Conservation (phyloP, 2,888 invertebrate species). For the Thymelicus acteon region DNA sequence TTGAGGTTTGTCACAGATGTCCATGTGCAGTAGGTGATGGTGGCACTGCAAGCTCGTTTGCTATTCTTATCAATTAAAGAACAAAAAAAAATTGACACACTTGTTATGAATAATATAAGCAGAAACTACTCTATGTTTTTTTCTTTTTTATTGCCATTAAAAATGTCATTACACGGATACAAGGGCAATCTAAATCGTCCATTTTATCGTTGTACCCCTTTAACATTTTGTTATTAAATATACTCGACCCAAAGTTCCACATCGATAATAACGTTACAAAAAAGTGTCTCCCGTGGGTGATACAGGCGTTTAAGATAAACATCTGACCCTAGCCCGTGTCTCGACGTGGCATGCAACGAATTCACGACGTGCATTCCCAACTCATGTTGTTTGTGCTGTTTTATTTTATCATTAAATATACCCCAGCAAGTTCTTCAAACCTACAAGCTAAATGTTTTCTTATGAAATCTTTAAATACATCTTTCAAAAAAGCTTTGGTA, state of each 20-base stretch:
- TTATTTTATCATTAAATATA: slow-evolving; percentile 59
- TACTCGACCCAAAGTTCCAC: slow-evolving; percentile 64
- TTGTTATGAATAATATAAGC: too few relatives aligned
- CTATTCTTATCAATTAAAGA: too few relatives aligned
- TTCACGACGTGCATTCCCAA: slow-evolving; percentile 76
- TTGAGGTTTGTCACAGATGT: too few relatives aligned
- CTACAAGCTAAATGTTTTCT: slow-evolving; percentile 17
- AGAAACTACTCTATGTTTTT: too few relatives aligned
- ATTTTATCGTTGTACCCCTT: slow-evolving; percentile 15
- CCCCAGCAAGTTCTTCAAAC: slow-evolving; percentile 39
- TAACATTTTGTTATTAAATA: slow-evolving; percentile 26
- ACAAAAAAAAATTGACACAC: too few relatives aligned
- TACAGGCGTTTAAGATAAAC: slow-evolving; percentile 83
- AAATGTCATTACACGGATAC: slow-evolving; percentile 3
- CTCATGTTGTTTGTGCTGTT: slow-evolving; percentile 57
- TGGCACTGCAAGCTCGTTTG: too few relatives aligned
- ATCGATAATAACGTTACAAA: slow-evolving; percentile 78
- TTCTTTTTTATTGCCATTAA: too few relatives aligned
- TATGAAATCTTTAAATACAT: slow-evolving; percentile 11
- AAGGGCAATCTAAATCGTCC: neutral
- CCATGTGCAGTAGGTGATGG: too few relatives aligned
- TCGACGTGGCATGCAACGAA: slow-evolving; percentile 74
- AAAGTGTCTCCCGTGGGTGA: slow-evolving; percentile 82
- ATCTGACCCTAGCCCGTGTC: slow-evolving; percentile 78
- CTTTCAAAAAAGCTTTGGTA: neutral